These are phyloP conservation scores for Echinometra lucunter DNA, from an alignment of 53 echinoderm and acorn worm species.

Conservation along the genomic window DNA sequence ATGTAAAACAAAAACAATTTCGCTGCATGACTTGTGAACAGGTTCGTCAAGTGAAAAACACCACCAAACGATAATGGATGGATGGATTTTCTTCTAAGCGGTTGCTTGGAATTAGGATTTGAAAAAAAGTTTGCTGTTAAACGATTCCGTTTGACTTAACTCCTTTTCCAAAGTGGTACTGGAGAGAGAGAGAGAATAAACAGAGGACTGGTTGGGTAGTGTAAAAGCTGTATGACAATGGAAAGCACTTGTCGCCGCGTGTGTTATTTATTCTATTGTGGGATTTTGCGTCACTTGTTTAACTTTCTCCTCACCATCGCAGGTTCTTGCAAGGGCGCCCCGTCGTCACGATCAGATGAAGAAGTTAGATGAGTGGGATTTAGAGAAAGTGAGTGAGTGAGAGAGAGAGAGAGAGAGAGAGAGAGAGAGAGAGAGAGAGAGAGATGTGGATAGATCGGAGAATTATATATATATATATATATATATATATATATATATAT, in stretches of 20 bases:
- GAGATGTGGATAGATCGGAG: too few relatives aligned
- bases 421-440: neutral
- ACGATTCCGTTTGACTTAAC: constrained; percentile 13
- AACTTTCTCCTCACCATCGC: neutral
- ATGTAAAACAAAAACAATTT: neutral
- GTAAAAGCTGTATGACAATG: constrained; percentile 22
- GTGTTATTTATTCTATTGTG: constrained; percentile 34
- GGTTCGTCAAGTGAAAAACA: neutral
- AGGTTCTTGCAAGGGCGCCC: neutral
- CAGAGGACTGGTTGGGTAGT: neutral
- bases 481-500: too few relatives aligned
- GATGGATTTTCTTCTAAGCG: neutral
- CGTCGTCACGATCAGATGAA: neutral
- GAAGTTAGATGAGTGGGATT: too few relatives aligned
- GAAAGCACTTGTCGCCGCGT: constrained; percentile 22
- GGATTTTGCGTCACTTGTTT: constrained; percentile 50
- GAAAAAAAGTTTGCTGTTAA: neutral
- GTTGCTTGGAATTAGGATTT: constrained; percentile 44
- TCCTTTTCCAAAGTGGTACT: neutral
- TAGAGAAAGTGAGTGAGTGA: neutral
- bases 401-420: constrained; percentile 31
- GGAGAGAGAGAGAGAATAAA: constrained; percentile 12
- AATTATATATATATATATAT: too few relatives aligned
- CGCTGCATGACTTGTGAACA: neutral
- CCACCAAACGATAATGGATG: neutral